Percentiles rank a stretch among this genome's conserved stretches.
phyloP scores from a whole-genome alignment of 2,888 invertebrate species.

The Tetranychus piercei region DNA sequence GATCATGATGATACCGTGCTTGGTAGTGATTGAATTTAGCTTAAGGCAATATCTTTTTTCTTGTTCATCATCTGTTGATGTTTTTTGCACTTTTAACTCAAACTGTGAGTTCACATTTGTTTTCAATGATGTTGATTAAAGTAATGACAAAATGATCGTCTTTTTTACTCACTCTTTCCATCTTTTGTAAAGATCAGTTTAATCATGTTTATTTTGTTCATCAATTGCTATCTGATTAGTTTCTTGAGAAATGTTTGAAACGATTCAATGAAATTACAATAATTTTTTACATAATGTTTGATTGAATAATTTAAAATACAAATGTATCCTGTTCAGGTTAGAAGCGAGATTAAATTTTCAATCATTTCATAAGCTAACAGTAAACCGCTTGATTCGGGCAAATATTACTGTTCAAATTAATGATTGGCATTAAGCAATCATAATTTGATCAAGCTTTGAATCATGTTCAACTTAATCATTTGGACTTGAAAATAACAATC shows the following conservation, averaged over 20 bases:
- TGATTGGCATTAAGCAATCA: too few species aligned
- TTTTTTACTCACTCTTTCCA: background rate
- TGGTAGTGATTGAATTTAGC: background rate
- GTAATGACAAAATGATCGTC: background rate
- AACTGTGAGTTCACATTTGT: background rate
- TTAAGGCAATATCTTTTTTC: background rate
- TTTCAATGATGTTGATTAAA: background rate
- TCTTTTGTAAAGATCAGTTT: background rate
- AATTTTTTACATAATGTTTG: background rate
- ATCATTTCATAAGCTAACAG: too few species aligned
- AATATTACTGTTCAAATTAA: too few species aligned
- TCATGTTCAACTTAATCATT: too few species aligned
- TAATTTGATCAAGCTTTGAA: too few species aligned
- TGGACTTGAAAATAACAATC: too few species aligned
- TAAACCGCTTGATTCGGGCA: too few species aligned
- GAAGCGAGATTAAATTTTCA: too few species aligned
- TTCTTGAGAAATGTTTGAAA: background rate
- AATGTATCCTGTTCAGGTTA: too few species aligned
- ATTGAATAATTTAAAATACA: background rate
- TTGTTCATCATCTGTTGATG: background rate
- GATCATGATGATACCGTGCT: background rate
- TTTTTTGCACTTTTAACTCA: background rate
- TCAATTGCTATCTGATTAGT: background rate
- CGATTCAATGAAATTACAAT: background rate
- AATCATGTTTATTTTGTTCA: background rate